phyloP scores from a whole-genome alignment of 1,140 invertebrate genomes.

The Vollenhovia emeryi region DNA sequence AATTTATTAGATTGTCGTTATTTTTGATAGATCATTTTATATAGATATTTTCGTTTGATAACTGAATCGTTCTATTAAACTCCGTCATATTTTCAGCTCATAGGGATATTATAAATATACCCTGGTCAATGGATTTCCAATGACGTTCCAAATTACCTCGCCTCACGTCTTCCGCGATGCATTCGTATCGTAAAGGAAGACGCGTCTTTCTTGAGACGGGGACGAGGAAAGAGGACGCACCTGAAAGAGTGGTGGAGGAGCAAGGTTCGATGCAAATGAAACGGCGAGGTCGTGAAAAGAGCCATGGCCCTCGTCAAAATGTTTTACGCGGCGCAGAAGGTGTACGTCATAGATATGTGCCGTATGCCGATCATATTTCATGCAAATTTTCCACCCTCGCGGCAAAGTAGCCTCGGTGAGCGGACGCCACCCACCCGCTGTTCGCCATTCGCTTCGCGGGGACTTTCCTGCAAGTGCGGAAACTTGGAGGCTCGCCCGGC shows the following conservation, averaged over 20 bases:
- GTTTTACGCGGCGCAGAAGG: slow-evolving; percentile 63
- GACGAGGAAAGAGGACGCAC: neutral
- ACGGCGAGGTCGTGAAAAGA: slow-evolving; percentile 51
- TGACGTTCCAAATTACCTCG: neutral
- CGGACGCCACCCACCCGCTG: neutral
- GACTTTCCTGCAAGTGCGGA: neutral
- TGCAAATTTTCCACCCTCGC: slow-evolving; percentile 57
- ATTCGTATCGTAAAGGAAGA: neutral
- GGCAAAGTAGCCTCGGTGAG: slow-evolving; percentile 19
- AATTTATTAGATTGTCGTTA: neutral
- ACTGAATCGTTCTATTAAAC: neutral
- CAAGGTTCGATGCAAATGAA: slow-evolving; percentile 59
- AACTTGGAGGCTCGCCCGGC: slow-evolving; percentile 41
- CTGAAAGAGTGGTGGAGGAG: neutral
- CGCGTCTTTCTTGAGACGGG: neutral
- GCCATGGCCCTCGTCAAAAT: slow-evolving; percentile 62
- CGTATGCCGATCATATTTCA: slow-evolving; percentile 64
- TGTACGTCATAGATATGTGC: slow-evolving; percentile 51
- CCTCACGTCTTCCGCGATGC: neutral
- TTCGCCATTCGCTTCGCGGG: neutral
- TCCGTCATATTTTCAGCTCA: neutral
- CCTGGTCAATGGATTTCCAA: neutral
- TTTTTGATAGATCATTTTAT: neutral
- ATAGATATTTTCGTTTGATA: neutral
- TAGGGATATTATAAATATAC: neutral